Base-by-base conservation (phyloP, 2,888 invertebrate species). In the Mongoloraphidia duomilia region DNA sequence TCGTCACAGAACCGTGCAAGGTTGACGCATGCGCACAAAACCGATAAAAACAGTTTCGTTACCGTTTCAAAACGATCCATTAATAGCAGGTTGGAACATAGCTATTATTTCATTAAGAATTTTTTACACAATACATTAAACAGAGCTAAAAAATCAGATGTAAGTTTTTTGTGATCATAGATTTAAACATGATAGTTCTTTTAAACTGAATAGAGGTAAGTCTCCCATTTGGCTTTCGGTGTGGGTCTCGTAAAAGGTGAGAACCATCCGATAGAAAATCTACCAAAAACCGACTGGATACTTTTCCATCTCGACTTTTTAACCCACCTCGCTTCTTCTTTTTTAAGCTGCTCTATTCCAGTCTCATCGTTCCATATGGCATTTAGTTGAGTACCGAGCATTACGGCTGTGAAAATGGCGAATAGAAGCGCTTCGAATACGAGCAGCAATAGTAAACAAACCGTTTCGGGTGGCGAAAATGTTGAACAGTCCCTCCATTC, bases 281-380 rank as follows among this genome's bases (percentile, higher is more conserved):
- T 78, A 26, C 98, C 98, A 68, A 98, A 98, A 4, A 98, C 97
- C 0, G 92, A 83, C 64, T 94, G 93, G 58, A 97, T 84, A 61
- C 92, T 93, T 74, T 92, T 88, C 87, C 95, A 92, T 45, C 89
- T 76, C 1, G 92, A 91, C 60, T 89, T 90, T 59, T 88, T 88
- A 44, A 84, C 86, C 92, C 93, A 94, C 11, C 88, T 75, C 1
- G 91, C 89, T 66, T 93, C 87, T 62, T 97, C 96, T 63, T 93
- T 93, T 70, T 96, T 96, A 60, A 97, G 68, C 69, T 93, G 92
- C 65, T 97, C 97, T 58, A 97, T 97, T 40, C 95, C 95, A 58
- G 98, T 98, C 74, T 98, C 94, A 69, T 99, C 98, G 62, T 92
- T 91, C 82, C 95, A 93, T 63, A 98, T 97, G 33, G 97, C 95